Percentiles rank a stretch among this genome's conserved stretches.
These are phyloP conservation scores for Strigops habroptila DNA, from an alignment of 2,113 vertebrate species.

Conservation along the genomic window DNA sequence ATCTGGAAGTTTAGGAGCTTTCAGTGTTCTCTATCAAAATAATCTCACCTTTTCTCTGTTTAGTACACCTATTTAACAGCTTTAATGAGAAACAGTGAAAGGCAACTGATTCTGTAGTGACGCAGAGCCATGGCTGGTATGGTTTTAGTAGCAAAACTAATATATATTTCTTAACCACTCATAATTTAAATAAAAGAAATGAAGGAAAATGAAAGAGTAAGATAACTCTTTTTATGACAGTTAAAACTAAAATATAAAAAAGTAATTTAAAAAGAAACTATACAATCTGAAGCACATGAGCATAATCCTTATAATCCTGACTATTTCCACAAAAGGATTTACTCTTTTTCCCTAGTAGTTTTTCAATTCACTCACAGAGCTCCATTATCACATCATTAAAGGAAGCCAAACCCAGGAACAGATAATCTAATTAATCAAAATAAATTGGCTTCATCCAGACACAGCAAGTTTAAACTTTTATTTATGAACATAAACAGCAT, in stretches of 20 bases:
- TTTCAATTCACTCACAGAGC: constrained; percentile 53
- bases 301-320: constrained; percentile 61
- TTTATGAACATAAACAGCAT: neutral
- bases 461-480: neutral
- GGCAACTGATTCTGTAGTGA: neutral
- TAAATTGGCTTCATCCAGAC: constrained; percentile 27
- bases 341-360: constrained; percentile 34
- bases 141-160: neutral
- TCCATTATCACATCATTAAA: constrained; percentile 52
- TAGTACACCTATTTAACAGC: neutral
- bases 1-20: neutral
- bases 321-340: constrained; percentile 40
- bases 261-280: constrained; percentile 29
- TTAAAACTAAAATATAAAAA: constrained; percentile 3
- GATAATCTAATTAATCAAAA: constrained; percentile 49
- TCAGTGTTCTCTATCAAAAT: neutral
- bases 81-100: neutral
- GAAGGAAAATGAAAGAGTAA: neutral
- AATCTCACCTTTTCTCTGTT: neutral
- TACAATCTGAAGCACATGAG: constrained; percentile 62
- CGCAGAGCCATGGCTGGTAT: neutral
- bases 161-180: neutral
- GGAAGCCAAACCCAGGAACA: constrained; percentile 30
- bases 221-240: neutral
- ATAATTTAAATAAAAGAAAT: neutral